Percentiles rank a stretch among this genome's conserved stretches.
phyloP scores from a whole-genome alignment of 64 coral and sea anemone species.

The Montipora sp. region DNA sequence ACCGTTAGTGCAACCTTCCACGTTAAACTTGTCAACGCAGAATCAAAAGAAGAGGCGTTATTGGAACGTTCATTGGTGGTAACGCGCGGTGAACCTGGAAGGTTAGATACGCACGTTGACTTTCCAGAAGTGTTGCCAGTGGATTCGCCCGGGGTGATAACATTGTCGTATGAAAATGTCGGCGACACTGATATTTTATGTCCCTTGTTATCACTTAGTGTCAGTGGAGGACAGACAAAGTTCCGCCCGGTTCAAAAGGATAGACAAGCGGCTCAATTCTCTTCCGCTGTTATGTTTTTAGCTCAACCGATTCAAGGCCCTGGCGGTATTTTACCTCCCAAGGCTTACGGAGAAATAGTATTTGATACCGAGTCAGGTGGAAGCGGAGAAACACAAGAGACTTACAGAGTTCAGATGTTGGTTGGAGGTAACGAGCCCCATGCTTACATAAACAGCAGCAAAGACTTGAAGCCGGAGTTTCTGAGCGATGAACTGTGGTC shows the following conservation, averaged over 20 bases:
- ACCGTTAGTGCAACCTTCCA: slow-evolving; percentile 40
- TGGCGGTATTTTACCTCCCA: slow-evolving; percentile 73
- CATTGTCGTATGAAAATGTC: slow-evolving; percentile 78
- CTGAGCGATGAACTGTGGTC: slow-evolving; percentile 57
- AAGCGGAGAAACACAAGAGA: background rate
- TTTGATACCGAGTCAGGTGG: slow-evolving; percentile 40
- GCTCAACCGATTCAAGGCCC: slow-evolving; percentile 73
- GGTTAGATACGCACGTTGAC: slow-evolving; percentile 48
- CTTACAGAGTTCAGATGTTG: slow-evolving; percentile 13
- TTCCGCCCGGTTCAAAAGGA: slow-evolving; percentile 62
- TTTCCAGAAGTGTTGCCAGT: slow-evolving; percentile 46
- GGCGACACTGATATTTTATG: slow-evolving; percentile 74
- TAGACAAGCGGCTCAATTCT: background rate
- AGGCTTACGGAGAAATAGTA: slow-evolving; percentile 51
- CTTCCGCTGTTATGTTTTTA: slow-evolving; percentile 55
- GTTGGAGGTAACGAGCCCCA: slow-evolving; percentile 50
- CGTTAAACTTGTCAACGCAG: slow-evolving; percentile 37
- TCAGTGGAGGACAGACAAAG: slow-evolving; percentile 15
- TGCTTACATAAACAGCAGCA: slow-evolving; percentile 70
- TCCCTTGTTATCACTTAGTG: slow-evolving; percentile 45
- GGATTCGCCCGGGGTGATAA: slow-evolving; percentile 47
- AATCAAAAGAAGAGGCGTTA: slow-evolving; percentile 9
- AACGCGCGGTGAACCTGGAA: slow-evolving; percentile 58
- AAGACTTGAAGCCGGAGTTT: slow-evolving; percentile 66
- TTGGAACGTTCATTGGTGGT: slow-evolving; percentile 47